These are phyloP conservation scores for Elephantulus edwardii DNA, from an alignment of 2,113 vertebrate species.

Conservation along the genomic window DNA sequence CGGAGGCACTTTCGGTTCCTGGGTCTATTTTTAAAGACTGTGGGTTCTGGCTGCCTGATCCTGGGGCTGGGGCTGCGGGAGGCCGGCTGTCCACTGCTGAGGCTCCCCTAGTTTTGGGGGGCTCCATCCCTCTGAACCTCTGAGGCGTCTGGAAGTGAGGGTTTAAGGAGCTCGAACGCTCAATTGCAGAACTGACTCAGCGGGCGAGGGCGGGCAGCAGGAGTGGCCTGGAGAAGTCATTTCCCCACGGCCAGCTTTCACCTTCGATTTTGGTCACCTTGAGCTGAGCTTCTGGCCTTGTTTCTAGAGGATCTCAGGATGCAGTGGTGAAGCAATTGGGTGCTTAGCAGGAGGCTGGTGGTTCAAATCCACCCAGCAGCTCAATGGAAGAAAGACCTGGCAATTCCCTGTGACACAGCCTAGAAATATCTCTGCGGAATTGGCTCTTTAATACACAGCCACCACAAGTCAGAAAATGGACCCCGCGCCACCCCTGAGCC, in stretches of 20 bases:
- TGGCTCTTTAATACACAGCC: not conserved
- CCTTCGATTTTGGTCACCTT: not conserved
- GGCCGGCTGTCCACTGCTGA: not conserved
- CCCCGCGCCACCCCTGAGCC: too few relatives aligned
- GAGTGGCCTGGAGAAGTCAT: not conserved
- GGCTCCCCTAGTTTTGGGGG: too few relatives aligned
- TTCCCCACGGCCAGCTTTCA: not conserved
- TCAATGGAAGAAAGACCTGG: not conserved
- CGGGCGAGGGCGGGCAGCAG: not conserved
- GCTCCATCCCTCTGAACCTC: not conserved
- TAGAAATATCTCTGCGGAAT: not conserved
- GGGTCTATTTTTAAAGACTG: constrained; percentile 57
- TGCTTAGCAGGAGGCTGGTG: not conserved
- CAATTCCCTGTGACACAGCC: not conserved
- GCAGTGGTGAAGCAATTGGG: not conserved
- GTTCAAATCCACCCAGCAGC: not conserved
- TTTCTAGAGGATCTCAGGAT: not conserved
- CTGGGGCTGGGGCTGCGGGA: not conserved
- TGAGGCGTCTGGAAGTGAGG: not conserved
- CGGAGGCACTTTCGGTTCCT: not conserved
- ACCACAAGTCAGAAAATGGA: too few relatives aligned
- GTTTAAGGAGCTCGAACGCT: not conserved
- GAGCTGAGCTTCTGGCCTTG: not conserved
- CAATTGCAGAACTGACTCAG: not conserved
- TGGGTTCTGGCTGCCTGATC: not conserved